Evolutionary conservation across 1,140 invertebrate species (phyloP).

Genomic region (Planococcus citri): DNA sequence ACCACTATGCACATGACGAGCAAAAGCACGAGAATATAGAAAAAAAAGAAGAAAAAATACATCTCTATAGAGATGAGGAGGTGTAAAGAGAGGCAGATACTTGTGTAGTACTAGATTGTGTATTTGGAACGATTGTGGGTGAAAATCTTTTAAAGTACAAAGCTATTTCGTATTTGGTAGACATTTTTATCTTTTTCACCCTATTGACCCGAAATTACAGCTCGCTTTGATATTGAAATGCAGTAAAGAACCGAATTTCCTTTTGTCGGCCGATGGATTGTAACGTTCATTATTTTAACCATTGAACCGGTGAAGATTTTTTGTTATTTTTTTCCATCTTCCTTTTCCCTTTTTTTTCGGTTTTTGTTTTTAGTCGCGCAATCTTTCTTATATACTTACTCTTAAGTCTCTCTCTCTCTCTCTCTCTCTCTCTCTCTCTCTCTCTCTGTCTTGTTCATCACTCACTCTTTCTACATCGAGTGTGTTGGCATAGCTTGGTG

Average conservation of each 20-base stretch:
- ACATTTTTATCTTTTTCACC: conserved; percentile 8
- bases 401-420: too few species aligned
- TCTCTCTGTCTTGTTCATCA: neutral
- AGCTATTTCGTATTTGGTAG: too few species aligned
- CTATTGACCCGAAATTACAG: conserved; percentile 1
- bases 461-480: neutral
- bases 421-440: too few species aligned
- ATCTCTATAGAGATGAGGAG: too few species aligned
- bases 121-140: too few species aligned
- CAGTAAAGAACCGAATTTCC: conserved; percentile 12
- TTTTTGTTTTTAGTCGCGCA: neutral
- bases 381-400: too few species aligned
- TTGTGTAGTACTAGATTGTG: too few species aligned
- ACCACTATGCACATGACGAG: too few species aligned
- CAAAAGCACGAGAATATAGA: too few species aligned
- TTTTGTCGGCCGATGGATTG: conserved; percentile 11
- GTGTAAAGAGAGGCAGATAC: too few species aligned
- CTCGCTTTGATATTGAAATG: conserved; percentile 10
- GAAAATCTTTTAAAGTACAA: too few species aligned
- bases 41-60: too few species aligned
- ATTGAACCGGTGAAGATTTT: conserved; percentile 3
- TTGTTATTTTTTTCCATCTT: neutral
- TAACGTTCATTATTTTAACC: conserved; percentile 13
- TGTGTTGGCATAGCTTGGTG: neutral
- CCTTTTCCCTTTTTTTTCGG: neutral